A percentile compares a stretch with the other conserved stretches of the same genome.
Evolutionary conservation across 2,113 vertebrate species (phyloP).

Genomic region (Sapayoa aenigma): DNA sequence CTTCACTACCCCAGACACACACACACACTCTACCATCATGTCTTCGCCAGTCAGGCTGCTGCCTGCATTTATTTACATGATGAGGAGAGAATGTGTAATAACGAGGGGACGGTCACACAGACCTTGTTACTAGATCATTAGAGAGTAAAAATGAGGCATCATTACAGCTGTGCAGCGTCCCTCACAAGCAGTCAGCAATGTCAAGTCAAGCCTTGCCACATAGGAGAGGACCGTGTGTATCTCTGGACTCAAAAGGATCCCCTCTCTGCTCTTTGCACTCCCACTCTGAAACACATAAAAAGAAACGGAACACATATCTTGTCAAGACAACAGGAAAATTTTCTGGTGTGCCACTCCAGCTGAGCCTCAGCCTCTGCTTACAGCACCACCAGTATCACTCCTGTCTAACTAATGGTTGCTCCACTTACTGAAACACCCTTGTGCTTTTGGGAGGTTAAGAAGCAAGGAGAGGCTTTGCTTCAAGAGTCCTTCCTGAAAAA

Average conservation of each 20-base stretch:
- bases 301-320: background rate
- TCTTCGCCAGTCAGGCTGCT: background rate
- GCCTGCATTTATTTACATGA: conserved; percentile 29
- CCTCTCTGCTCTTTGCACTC: background rate
- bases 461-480: background rate
- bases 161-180: background rate
- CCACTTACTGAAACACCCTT: background rate
- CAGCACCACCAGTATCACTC: background rate
- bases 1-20: background rate
- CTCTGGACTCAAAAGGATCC: background rate
- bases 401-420: background rate
- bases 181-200: background rate
- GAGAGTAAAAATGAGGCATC: background rate
- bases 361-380: background rate
- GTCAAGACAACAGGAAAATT: background rate
- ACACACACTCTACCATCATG: background rate
- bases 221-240: fast-evolving
- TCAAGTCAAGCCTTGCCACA: background rate
- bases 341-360: background rate
- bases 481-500: background rate
- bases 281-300: fast-evolving
- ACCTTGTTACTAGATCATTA: background rate
- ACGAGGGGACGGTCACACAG: background rate
- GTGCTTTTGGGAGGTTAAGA: conserved; percentile 4
- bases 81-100: background rate